Percentiles rank a stretch among this genome's conserved stretches.
phyloP scores from a whole-genome alignment of 2,888 invertebrate genomes.

The Athalia circularis region DNA sequence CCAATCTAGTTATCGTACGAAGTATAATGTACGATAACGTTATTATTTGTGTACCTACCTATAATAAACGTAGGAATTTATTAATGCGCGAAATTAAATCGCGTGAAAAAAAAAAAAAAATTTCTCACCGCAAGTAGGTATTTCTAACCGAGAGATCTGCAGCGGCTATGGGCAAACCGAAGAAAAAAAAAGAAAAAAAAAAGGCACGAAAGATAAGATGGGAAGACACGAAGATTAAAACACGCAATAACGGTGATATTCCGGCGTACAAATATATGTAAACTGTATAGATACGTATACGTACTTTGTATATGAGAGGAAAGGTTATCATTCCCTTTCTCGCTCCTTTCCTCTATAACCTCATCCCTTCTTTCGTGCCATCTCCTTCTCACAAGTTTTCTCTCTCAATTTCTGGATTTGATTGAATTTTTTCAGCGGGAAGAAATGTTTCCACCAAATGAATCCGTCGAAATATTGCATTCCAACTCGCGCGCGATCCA shows the following conservation, averaged over 20 bases:
- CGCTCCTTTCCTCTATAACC: conserved; percentile 14
- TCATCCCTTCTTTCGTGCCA: background rate
- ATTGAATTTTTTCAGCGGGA: conserved; percentile 72
- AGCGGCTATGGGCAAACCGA: background rate
- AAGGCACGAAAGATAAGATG: background rate
- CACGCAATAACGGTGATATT: conserved; percentile 36
- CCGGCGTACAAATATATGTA: background rate
- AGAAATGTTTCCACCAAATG: conserved; percentile 74
- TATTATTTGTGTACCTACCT: no score
- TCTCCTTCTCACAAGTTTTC: conserved; percentile 25
- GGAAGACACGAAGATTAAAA: conserved; percentile 13
- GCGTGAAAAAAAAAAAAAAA: no score
- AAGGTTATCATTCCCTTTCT: conserved; percentile 3
- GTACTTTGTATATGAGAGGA: conserved; percentile 46
- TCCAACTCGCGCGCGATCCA: conserved; percentile 70
- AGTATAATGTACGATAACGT: no score
- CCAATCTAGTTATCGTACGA: no score
- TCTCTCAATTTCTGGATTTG: conserved; percentile 66
- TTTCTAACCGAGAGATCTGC: background rate
- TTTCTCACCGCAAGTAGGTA: no score
- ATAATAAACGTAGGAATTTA: background rate
- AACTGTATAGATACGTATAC: background rate
- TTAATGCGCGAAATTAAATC: conserved; percentile 6
- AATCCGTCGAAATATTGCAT: conserved; percentile 74
- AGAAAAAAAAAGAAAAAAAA: background rate